Base-by-base conservation (phyloP, 2,797 vertebrate genomes). In the Phoxinus dragarum region DNA sequence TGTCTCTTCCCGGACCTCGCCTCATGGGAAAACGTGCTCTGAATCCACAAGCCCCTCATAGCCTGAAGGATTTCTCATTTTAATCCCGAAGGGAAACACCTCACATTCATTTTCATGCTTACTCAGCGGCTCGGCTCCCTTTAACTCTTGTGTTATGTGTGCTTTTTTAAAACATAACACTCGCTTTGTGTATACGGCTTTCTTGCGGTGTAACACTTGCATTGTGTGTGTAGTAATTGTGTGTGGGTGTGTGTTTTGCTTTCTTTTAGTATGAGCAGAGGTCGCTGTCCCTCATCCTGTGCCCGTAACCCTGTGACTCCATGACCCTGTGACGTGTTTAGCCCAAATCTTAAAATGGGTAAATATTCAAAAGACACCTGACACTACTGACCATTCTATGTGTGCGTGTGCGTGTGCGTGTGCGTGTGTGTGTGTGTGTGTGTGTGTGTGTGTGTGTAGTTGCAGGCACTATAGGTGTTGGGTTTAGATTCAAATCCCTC, bases 201-300 rank as follows among this genome's bases (percentile, higher is more conserved):
- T 80, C 40, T 75, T 27, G 80, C 8, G 3, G 59, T 3, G n/a
- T 79, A 66, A 34, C 38, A 31, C 16, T 47, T 81, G 40, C 11
- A 2, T 10, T 64, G 17, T 71, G 52, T 81, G 81, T 81, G 81
- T 74, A 74, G 49, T 80, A 75, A 78, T 64, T 49, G 80, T 73
- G 40, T 87, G 77, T 49, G 54, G 56, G 81, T 73, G 56, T 72
- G 79, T 88, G 56, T 87, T 80, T 88, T 71, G 40, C 36, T 85
- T 69, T 69, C 47, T 81, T 87, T 74, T 72, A 89, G 88, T 84
- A 89, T 89, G 88, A 89, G 49, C 84, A 87, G 82, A 87, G 77
- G 86, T 82, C 69, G 12, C 86, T 76, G 76, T 84, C 75, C 38
- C 66, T 87, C 49, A 72, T 84, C 66, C 77, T 36, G 68, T 71